Evolutionary conservation across 2,797 vertebrate genomes (phyloP).

Genomic region (Paguma larvata): DNA sequence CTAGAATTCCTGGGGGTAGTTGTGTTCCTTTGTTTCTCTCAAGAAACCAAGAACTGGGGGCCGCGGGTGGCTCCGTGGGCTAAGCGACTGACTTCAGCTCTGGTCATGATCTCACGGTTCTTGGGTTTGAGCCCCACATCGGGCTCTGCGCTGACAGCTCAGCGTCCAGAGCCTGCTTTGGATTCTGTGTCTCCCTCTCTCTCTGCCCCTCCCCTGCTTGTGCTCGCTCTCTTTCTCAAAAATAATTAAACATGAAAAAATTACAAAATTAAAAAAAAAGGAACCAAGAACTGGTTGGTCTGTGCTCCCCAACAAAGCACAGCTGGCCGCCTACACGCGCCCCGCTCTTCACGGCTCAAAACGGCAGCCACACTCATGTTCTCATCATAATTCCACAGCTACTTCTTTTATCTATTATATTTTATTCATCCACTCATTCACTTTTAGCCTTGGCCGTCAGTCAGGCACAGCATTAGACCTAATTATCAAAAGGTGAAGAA

Average conservation of each 20-base stretch:
- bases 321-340: background rate
- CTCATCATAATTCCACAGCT: background rate
- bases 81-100: no score
- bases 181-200: no score
- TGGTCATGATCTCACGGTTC: no score
- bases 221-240: no score
- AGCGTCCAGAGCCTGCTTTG: no score
- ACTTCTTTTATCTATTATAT: background rate
- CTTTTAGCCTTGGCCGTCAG: background rate
- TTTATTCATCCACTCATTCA: background rate
- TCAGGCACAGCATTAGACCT: background rate
- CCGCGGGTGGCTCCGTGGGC: no score
- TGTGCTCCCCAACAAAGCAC: background rate
- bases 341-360: background rate
- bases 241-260: no score
- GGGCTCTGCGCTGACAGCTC: no score
- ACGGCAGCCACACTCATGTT: background rate
- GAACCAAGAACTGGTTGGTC: background rate
- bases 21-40: background rate
- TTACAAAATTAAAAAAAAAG: background rate
- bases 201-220: no score
- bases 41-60: background rate
- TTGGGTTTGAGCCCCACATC: no score
- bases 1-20: background rate
- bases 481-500: conserved; percentile 2